Evolutionary conservation across 2,113 vertebrate species (phyloP).

Genomic region (Saimiri boliviensis): DNA sequence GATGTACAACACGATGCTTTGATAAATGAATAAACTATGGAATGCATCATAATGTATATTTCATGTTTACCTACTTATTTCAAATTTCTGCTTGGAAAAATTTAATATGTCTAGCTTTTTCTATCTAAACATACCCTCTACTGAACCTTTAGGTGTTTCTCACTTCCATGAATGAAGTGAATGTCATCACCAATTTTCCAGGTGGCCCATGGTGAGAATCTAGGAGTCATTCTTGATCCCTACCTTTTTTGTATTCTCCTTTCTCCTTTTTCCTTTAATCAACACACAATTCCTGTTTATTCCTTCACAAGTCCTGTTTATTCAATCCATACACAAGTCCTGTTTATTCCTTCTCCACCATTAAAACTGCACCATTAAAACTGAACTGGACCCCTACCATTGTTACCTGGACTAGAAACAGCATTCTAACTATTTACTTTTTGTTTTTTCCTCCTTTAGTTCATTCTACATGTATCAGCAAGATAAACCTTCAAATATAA

Average conservation of each 20-base stretch:
- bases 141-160: background rate
- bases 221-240: background rate
- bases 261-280: background rate
- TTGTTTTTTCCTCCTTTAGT: background rate
- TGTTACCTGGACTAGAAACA: background rate
- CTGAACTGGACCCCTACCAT: background rate
- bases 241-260: background rate
- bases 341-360: background rate
- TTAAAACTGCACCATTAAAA: background rate
- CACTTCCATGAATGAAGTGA: background rate
- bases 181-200: background rate
- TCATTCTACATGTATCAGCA: background rate
- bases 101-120: background rate
- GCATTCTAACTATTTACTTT: background rate
- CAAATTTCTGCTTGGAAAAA: background rate
- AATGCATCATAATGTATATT: background rate
- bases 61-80: background rate
- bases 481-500: background rate
- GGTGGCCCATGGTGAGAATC: background rate
- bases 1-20: background rate
- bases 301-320: background rate
- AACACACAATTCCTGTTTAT: background rate
- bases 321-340: too few species aligned
- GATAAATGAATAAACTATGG: background rate
- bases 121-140: background rate